Evolutionary conservation across 2,113 vertebrate species (phyloP).

Genomic region (Indri indri): DNA sequence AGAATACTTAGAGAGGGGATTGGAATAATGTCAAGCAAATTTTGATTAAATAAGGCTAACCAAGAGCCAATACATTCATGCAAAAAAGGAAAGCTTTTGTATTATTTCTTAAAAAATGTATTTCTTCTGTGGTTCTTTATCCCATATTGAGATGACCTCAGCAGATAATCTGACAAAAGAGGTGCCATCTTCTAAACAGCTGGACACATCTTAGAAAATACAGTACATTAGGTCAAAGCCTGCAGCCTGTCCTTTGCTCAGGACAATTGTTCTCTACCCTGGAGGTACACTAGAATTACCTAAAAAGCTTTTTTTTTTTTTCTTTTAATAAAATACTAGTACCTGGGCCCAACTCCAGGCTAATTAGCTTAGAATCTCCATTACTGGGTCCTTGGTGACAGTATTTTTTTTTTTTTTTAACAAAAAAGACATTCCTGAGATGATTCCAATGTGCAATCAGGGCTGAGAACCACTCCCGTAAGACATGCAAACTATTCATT

Average conservation of each 20-base stretch:
- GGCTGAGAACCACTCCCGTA: background rate
- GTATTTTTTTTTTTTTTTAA: background rate
- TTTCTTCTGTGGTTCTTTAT: slow-evolving; percentile 66
- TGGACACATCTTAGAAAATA: slow-evolving; percentile 27
- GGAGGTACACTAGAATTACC: background rate
- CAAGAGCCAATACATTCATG: slow-evolving; percentile 67
- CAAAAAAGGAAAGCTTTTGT: slow-evolving; percentile 63
- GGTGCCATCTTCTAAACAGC: background rate
- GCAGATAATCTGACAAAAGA: slow-evolving; percentile 44
- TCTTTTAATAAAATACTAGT: background rate
- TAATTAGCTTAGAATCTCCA: slow-evolving; percentile 3
- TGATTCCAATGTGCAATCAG: background rate
- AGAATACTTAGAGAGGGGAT: slow-evolving; percentile 72
- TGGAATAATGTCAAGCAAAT: slow-evolving; percentile 83
- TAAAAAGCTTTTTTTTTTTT: background rate
- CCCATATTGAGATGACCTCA: slow-evolving; percentile 59
- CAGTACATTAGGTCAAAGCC: background rate
- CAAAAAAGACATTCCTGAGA: background rate
- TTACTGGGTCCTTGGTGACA: background rate
- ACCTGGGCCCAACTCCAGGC: background rate
- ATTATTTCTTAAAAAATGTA: slow-evolving; percentile 62
- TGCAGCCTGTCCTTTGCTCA: background rate
- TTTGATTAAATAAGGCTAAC: slow-evolving; percentile 80
- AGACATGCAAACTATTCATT: slow-evolving; percentile 21
- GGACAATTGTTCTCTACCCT: background rate